These are phyloP conservation scores for Nymphalis c-album DNA, from an alignment of 2,888 invertebrate genomes.

Conservation along the genomic window DNA sequence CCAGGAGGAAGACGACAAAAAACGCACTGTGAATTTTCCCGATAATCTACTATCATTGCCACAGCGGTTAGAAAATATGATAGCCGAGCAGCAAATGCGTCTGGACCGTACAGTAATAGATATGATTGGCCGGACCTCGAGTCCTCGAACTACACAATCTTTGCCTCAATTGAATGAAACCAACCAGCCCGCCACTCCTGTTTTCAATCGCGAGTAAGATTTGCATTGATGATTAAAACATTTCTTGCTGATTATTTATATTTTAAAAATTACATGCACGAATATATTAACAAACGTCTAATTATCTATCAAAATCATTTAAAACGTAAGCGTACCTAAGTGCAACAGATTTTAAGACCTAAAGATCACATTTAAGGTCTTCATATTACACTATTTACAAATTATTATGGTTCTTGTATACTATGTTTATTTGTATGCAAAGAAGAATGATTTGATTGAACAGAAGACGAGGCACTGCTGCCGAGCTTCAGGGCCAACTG, in stretches of 20 bases:
- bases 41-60: constrained; percentile 60
- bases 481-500: constrained; percentile 80
- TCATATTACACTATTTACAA: neutral
- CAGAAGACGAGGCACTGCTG: constrained; percentile 64
- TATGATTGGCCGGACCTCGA: constrained; percentile 54
- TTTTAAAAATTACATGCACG: no score
- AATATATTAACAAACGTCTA: no score
- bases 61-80: constrained; percentile 50
- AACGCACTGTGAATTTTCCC: constrained; percentile 66
- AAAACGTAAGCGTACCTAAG: no score
- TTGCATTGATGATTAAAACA: neutral
- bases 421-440: neutral
- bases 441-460: constrained; percentile 18
- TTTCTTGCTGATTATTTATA: no score
- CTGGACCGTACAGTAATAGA: constrained; percentile 59
- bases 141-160: constrained; percentile 58
- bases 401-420: neutral
- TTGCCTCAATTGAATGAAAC: constrained; percentile 59
- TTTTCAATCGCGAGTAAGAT: constrained; percentile 40
- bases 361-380: no score
- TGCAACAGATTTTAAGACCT: no score
- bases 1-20: constrained; percentile 50
- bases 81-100: constrained; percentile 54
- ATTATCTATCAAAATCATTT: no score
- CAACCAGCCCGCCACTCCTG: constrained; percentile 40